Percentiles rank a stretch among this genome's conserved stretches.
phyloP scores from a whole-genome alignment of 2,888 invertebrate species.

The Drosophila koepferae region DNA sequence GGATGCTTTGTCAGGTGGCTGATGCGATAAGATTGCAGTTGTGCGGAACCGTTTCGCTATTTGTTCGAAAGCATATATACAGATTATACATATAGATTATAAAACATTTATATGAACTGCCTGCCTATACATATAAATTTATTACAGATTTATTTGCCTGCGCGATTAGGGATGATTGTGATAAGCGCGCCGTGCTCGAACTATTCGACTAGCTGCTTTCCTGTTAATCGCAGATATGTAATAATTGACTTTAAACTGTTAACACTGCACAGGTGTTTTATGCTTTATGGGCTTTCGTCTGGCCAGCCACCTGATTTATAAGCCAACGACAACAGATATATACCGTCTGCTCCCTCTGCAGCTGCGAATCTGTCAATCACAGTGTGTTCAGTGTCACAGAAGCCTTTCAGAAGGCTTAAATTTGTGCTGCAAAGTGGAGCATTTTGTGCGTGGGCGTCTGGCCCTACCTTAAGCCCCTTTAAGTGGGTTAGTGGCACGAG shows the following conservation, averaged over 20 bases:
- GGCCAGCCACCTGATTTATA: slow-evolving; percentile 14
- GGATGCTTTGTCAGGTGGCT: slow-evolving; percentile 59
- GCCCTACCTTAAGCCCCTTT: slow-evolving; percentile 68
- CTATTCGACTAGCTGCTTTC: slow-evolving; percentile 27
- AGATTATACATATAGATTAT: slow-evolving; percentile 24
- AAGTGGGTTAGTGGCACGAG: slow-evolving; percentile 60
- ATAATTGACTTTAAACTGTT: slow-evolving; percentile 29
- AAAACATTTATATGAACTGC: slow-evolving; percentile 3
- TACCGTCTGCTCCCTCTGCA: background rate
- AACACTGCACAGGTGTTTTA: slow-evolving; percentile 32
- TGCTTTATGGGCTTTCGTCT: slow-evolving; percentile 6
- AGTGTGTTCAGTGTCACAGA: background rate
- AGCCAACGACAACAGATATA: slow-evolving; percentile 14
- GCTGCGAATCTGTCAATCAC: slow-evolving; percentile 14
- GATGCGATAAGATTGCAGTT: slow-evolving; percentile 55
- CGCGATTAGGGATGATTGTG: slow-evolving; percentile 46
- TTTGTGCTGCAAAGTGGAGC: background rate
- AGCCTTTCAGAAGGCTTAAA: background rate
- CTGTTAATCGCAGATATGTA: slow-evolving; percentile 50
- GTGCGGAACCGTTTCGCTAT: slow-evolving; percentile 27
- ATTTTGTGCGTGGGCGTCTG: background rate
- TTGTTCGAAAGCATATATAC: slow-evolving; percentile 21
- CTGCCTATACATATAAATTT: slow-evolving; percentile 31
- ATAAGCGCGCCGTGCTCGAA: slow-evolving; percentile 31
- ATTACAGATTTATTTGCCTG: slow-evolving; percentile 50